Percentiles rank a stretch among this genome's conserved stretches.
Evolutionary conservation across 2,888 invertebrate species (phyloP).

Genomic region (Chymomyza amoena): DNA sequence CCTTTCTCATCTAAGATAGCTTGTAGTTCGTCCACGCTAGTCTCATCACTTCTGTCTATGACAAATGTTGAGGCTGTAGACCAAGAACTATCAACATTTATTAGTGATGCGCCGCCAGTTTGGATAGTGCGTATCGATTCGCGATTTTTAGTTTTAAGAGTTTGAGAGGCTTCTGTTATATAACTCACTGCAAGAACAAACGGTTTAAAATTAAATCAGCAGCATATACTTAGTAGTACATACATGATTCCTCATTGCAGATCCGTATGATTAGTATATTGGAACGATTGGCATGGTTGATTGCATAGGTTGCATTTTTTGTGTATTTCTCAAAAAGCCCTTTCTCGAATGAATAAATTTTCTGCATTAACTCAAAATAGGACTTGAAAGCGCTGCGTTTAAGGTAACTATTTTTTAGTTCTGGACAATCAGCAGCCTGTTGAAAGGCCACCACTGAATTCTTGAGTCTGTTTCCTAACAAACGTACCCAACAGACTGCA

Average conservation of each 20-base stretch:
- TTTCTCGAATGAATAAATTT: constrained; percentile 88
- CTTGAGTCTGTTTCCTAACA: constrained; percentile 88
- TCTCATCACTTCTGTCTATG: constrained; percentile 7
- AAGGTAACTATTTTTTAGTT: constrained; percentile 83
- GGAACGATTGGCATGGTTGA: constrained; percentile 85
- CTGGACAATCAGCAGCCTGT: constrained; percentile 80
- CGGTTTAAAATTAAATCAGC: not conserved
- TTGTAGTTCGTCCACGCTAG: not conserved
- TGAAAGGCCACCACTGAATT: constrained; percentile 89
- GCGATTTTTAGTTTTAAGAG: constrained; percentile 42
- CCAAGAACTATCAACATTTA: not conserved
- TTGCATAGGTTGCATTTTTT: constrained; percentile 82
- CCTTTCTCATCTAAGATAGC: not conserved
- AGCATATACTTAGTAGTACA: not conserved
- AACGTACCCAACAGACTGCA: constrained; percentile 91
- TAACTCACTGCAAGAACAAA: constrained; percentile 52
- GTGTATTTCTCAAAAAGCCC: constrained; percentile 86
- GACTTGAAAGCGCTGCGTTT: constrained; percentile 88
- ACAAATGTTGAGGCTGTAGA: constrained; percentile 1
- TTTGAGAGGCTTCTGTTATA: constrained; percentile 63
- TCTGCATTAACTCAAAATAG: constrained; percentile 87
- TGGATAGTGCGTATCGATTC: not conserved
- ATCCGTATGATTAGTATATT: constrained; percentile 83
- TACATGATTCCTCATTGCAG: constrained; percentile 66
- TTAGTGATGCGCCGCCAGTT: too few relatives aligned